These are phyloP conservation scores for Phylloscopus trochilus DNA, from an alignment of 2,113 vertebrate genomes.

Conservation along the genomic window DNA sequence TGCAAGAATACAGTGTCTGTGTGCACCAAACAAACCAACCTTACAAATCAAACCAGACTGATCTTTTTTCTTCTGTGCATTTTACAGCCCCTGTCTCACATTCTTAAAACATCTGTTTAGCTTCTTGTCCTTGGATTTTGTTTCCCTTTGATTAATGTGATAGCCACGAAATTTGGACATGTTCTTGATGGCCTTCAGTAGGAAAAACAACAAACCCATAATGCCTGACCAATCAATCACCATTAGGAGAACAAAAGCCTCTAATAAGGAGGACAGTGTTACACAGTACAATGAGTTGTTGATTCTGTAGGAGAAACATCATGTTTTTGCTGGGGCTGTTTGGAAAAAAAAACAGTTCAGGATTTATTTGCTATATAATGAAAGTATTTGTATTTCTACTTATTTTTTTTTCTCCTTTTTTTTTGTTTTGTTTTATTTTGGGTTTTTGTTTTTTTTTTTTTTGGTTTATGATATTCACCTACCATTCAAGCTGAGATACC, in stretches of 20 bases:
- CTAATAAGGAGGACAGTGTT: conserved; percentile 64
- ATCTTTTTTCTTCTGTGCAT: neutral
- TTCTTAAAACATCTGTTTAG: conserved; percentile 68
- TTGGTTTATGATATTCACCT: neutral
- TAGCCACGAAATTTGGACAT: conserved; percentile 80
- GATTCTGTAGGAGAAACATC: conserved; percentile 63
- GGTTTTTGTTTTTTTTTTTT: neutral
- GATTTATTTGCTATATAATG: neutral
- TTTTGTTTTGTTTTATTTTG: neutral
- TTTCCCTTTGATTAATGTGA: conserved; percentile 83
- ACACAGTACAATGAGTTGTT: conserved; percentile 70
- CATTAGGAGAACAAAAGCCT: conserved; percentile 69
- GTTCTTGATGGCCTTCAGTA: conserved; percentile 76
- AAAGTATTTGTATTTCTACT: neutral
- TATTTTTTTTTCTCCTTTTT: neutral
- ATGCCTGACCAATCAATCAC: conserved; percentile 59
- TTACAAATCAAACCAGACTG: neutral
- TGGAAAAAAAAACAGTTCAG: neutral
- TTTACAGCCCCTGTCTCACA: conserved; percentile 38
- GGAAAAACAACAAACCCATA: conserved; percentile 63
- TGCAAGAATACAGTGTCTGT: neutral
- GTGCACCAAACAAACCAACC: neutral
- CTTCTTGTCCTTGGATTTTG: conserved; percentile 67
- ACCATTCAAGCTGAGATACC: neutral
- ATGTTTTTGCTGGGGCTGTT: conserved; percentile 37